phyloP scores from a whole-genome alignment of 35 echinoderm and acorn worm species.

The Lytechinus pictus region DNA sequence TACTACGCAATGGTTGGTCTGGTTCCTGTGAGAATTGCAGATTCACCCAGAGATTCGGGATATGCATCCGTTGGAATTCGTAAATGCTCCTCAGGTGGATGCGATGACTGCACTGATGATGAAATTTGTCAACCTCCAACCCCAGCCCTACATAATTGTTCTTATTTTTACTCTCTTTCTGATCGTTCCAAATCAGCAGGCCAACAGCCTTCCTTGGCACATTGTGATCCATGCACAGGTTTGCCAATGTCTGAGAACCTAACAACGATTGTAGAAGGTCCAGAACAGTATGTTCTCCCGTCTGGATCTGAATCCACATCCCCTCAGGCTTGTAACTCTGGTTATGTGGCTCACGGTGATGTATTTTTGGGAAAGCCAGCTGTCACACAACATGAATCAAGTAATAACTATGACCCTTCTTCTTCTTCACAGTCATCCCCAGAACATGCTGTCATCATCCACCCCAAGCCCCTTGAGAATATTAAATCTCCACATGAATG shows the following conservation, averaged over 20 bases:
- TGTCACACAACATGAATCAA: background rate
- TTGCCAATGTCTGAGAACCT: background rate
- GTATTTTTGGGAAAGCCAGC: background rate
- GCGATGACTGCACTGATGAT: background rate
- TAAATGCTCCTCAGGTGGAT: background rate
- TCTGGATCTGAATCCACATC: background rate
- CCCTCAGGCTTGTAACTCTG: background rate
- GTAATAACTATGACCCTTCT: background rate
- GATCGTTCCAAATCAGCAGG: background rate
- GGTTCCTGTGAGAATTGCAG: background rate
- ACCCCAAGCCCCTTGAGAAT: background rate
- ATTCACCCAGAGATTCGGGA: background rate
- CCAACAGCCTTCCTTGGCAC: background rate
- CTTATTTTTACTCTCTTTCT: background rate
- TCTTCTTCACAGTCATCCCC: background rate
- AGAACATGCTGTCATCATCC: conserved; percentile 9
- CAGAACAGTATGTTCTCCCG: background rate
- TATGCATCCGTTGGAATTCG: background rate
- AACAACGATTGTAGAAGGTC: background rate
- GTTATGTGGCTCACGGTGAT: background rate
- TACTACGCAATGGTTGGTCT: background rate
- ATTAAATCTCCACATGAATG: background rate
- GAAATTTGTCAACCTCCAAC: background rate
- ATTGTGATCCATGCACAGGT: background rate
- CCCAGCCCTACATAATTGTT: background rate